Conservation (phyloP, 2,888 invertebrate species). For the Acleris sparsana region DNA sequence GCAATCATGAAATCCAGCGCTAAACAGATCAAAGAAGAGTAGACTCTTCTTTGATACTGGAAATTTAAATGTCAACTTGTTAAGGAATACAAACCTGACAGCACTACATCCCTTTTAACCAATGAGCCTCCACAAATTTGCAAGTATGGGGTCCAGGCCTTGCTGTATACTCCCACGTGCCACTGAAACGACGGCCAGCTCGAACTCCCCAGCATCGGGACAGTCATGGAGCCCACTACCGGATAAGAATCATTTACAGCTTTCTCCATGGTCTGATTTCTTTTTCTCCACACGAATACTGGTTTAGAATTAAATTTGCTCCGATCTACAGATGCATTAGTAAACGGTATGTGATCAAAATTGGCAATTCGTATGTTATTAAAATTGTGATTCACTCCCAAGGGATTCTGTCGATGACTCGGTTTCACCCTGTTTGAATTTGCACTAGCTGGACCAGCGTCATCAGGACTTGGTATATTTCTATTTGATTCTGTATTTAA, state of each 20-base stretch:
- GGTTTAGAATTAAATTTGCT: not conserved
- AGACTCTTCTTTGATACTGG: too few species aligned
- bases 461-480: too few species aligned
- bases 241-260: not conserved
- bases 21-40: too few species aligned
- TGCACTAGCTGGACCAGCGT: too few species aligned
- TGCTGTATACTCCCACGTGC: constrained; percentile 74
- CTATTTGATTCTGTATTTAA: too few species aligned
- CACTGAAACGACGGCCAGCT: constrained; percentile 47
- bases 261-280: not conserved
- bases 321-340: not conserved
- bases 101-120: constrained; percentile 48
- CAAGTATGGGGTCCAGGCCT: constrained; percentile 54
- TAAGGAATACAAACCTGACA: constrained; percentile 43
- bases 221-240: not conserved
- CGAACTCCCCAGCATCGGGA: not conserved
- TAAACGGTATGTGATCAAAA: not conserved
- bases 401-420: not conserved
- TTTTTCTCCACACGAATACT: not conserved
- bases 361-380: not conserved
- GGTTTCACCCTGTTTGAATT: not conserved
- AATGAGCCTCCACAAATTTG: constrained; percentile 78
- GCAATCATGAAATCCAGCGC: too few species aligned
- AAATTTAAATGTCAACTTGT: too few species aligned
- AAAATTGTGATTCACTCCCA: not conserved